Evolutionary conservation across 1,140 invertebrate genomes (phyloP).

Genomic region (Schlechtendalia chinensis): DNA sequence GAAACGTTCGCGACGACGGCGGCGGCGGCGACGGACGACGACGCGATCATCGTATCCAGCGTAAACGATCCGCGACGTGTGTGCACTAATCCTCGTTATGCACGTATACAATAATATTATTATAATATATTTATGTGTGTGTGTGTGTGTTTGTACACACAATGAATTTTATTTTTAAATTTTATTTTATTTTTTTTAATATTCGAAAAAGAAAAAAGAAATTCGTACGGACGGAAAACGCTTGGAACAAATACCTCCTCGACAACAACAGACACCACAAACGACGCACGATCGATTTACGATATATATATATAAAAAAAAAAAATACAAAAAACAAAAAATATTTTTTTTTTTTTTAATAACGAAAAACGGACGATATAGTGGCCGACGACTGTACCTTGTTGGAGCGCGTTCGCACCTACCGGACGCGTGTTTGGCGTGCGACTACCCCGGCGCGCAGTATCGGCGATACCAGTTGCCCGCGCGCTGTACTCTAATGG

Average conservation of each 20-base stretch:
- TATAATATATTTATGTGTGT: too few species aligned
- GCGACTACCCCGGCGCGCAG: slow-evolving; percentile 43
- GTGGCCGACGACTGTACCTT: slow-evolving; percentile 42
- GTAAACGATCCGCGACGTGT: background rate
- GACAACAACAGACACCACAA: too few species aligned
- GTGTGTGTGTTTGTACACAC: too few species aligned
- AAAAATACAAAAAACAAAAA: background rate
- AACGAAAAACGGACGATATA: background rate
- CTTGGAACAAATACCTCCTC: too few species aligned
- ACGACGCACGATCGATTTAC: too few species aligned
- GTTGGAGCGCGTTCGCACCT: slow-evolving; percentile 28
- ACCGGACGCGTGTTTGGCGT: slow-evolving; percentile 45
- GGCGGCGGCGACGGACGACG: background rate
- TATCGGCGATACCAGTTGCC: slow-evolving; percentile 32
- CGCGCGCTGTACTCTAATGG: background rate
- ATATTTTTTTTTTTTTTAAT: too few species aligned
- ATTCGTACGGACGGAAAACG: too few species aligned
- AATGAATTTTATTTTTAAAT: background rate
- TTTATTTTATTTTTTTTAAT: background rate
- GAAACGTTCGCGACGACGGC: too few species aligned
- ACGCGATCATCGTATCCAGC: background rate
- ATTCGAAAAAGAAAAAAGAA: too few species aligned
- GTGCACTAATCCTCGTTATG: background rate
- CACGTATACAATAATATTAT: too few species aligned
- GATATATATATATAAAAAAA: too few species aligned